phyloP scores from a whole-genome alignment of 2,113 vertebrate genomes.

The Eudyptes chrysolophus region DNA sequence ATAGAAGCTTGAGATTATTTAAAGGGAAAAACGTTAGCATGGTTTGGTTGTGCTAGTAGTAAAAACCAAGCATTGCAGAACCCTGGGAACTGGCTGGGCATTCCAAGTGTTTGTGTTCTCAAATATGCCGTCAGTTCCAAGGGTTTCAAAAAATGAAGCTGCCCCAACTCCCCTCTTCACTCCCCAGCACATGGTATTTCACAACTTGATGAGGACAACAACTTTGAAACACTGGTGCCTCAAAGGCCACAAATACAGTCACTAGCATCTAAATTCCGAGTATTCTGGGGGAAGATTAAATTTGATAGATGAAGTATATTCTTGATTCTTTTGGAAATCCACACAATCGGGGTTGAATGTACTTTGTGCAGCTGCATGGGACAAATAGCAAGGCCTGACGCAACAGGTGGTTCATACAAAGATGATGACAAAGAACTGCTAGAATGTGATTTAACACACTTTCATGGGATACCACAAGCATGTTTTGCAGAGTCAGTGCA shows the following conservation, averaged over 20 bases:
- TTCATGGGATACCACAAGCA: neutral
- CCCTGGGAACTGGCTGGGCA: neutral
- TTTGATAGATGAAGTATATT: neutral
- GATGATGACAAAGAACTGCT: neutral
- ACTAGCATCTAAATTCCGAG: neutral
- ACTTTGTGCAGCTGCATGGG: neutral
- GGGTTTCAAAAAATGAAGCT: neutral
- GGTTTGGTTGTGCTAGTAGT: neutral
- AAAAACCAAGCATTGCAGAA: neutral
- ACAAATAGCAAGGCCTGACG: neutral
- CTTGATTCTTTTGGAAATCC: neutral
- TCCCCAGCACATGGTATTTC: neutral
- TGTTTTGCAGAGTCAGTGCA: neutral
- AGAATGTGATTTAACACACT: neutral
- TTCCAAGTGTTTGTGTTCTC: neutral
- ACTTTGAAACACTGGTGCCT: neutral
- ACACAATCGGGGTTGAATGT: neutral
- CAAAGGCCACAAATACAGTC: neutral
- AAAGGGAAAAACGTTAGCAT: neutral
- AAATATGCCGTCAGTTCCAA: neutral
- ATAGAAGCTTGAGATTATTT: neutral
- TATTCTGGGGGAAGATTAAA: neutral
- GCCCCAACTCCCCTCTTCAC: neutral
- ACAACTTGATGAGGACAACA: neutral
- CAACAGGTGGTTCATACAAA: neutral